Conservation (phyloP, 2,888 invertebrate species). For the Drosophila recens region DNA sequence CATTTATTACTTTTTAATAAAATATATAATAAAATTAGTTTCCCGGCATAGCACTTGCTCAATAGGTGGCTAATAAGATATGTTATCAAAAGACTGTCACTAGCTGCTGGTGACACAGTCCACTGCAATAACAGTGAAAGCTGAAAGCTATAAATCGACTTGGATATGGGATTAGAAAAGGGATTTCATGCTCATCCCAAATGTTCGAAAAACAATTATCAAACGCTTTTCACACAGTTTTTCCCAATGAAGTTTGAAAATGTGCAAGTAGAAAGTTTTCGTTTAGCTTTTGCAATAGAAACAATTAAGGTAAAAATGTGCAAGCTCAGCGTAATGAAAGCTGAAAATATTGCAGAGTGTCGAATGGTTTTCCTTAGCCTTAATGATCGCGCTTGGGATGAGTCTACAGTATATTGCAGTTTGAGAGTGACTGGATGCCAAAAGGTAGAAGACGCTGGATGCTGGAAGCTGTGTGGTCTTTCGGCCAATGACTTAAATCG, state of each 20-base stretch:
- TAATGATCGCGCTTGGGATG: conserved; percentile 45
- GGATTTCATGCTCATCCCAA: conserved; percentile 37
- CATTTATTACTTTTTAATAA: not conserved
- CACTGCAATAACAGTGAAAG: conserved; percentile 29
- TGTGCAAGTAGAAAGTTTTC: conserved; percentile 60
- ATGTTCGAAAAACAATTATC: conserved; percentile 28
- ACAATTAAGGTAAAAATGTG: conserved; percentile 65
- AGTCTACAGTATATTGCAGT: conserved; percentile 38
- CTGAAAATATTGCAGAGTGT: conserved; percentile 13
- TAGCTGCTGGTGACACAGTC: not conserved
- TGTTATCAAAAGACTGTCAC: not conserved
- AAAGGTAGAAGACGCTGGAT: not conserved
- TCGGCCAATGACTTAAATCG: conserved; percentile 48
- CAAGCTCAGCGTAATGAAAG: conserved; percentile 62
- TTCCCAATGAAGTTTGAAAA: conserved; percentile 63
- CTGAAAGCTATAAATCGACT: conserved; percentile 14
- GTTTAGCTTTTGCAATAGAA: conserved; percentile 35
- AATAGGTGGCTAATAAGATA: not conserved
- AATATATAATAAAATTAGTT: not conserved
- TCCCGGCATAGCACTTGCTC: not conserved
- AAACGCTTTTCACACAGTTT: conserved; percentile 36
- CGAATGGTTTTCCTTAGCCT: conserved; percentile 38
- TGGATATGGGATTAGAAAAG: conserved; percentile 26
- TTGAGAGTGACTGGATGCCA: conserved; percentile 34
- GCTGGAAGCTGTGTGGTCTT: conserved; percentile 51